Evolutionary conservation across 2,113 vertebrate species (phyloP).

Genomic region (Chamaea fasciata): DNA sequence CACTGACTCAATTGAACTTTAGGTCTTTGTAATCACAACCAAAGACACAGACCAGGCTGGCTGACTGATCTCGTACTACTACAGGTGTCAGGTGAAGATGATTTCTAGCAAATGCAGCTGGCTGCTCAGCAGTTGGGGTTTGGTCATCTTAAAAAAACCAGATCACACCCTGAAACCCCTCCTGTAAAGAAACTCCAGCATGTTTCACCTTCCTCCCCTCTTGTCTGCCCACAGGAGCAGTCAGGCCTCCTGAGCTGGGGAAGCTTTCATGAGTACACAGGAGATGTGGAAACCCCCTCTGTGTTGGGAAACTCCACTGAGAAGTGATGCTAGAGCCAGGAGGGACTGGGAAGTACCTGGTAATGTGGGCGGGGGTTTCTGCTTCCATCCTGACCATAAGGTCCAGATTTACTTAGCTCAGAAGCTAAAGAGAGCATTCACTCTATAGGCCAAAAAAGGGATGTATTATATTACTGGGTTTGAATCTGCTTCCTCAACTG

Average conservation of each 20-base stretch:
- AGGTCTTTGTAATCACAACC: neutral
- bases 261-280: neutral
- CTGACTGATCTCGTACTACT: neutral
- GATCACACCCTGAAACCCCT: neutral
- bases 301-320: neutral
- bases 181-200: neutral
- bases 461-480: neutral
- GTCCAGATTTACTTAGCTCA: neutral
- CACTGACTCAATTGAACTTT: neutral
- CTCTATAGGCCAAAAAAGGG: neutral
- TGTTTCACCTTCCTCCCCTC: neutral
- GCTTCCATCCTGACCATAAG: neutral
- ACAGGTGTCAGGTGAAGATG: neutral
- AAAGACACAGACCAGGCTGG: neutral
- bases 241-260: neutral
- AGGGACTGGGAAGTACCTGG: neutral
- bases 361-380: neutral
- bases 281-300: neutral
- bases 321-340: neutral
- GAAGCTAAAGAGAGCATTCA: neutral
- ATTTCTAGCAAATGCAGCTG: neutral
- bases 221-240: neutral
- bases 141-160: neutral
- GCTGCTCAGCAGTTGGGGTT: neutral
- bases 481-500: neutral